These are phyloP conservation scores for Crenichthys baileyi DNA, from an alignment of 2,797 vertebrate genomes.

Conservation along the genomic window DNA sequence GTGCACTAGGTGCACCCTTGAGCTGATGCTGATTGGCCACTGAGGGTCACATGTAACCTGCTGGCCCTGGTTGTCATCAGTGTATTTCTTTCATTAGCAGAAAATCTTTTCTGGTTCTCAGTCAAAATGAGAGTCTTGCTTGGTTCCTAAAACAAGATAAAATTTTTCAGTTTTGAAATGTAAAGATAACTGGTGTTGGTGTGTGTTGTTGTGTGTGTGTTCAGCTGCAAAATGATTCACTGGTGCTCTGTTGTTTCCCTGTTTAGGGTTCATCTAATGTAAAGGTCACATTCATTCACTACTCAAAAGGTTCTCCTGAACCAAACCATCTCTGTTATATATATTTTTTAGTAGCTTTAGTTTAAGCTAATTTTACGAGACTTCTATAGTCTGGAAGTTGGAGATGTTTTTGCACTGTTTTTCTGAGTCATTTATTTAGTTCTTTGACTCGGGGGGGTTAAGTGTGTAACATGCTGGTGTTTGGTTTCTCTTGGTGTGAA, in stretches of 20 bases:
- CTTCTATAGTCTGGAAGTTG: background rate
- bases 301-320: conserved; percentile 10
- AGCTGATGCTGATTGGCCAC: conserved; percentile 34
- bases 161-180: conserved; percentile 16
- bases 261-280: conserved; percentile 11
- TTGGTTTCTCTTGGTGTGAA: background rate
- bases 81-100: conserved; percentile 5
- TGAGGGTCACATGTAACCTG: conserved; percentile 20
- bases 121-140: conserved; percentile 8
- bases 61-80: conserved; percentile 13
- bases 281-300: conserved; percentile 22
- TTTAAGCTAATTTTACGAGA: background rate
- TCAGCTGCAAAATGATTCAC: conserved; percentile 12
- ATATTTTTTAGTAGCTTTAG: background rate
- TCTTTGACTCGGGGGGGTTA: background rate
- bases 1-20: conserved; percentile 51
- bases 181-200: conserved; percentile 8
- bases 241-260: conserved; percentile 19
- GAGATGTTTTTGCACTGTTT: background rate
- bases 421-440: background rate
- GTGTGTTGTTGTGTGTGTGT: background rate
- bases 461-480: background rate
- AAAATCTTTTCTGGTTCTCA: conserved; percentile 5
- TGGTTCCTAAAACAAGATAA: background rate
- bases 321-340: background rate